Conservation (phyloP, 2,113 vertebrate genomes). For the Uria lomvia region DNA sequence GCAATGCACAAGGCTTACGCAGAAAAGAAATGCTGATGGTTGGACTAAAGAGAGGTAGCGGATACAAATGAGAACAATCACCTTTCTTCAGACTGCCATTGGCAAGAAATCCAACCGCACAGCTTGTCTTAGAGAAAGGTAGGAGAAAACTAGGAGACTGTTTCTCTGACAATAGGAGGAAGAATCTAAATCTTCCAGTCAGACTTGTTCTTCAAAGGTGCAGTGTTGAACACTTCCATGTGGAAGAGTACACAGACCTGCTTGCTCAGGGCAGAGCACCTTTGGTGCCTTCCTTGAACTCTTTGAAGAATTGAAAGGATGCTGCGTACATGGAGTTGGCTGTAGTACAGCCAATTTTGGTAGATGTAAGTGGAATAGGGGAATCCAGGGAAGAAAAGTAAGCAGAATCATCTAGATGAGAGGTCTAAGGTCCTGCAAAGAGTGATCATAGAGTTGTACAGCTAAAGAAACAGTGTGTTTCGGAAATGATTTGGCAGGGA, state of each 20-base stretch:
- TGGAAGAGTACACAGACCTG: not conserved
- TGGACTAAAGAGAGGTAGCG: not conserved
- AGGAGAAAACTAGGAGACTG: not conserved
- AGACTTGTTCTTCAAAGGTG: not conserved
- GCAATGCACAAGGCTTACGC: not conserved
- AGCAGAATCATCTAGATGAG: not conserved
- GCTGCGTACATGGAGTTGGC: not conserved
- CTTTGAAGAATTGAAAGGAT: not conserved
- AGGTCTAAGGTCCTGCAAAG: not conserved
- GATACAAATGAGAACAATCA: not conserved
- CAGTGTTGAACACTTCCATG: not conserved
- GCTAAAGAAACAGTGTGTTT: not conserved
- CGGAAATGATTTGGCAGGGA: not conserved
- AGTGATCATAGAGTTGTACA: not conserved
- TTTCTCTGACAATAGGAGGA: not conserved
- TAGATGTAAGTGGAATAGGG: not conserved
- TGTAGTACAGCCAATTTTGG: not conserved
- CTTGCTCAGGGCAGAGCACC: not conserved
- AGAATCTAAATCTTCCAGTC: not conserved
- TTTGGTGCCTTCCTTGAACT: not conserved
- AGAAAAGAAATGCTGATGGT: not conserved
- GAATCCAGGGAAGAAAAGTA: not conserved
- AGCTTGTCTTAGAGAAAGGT: not conserved
- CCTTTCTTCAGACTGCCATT: not conserved
- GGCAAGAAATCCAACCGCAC: not conserved